Base-by-base conservation (phyloP, 2,888 invertebrate species). In the Xestia c-nigrum region DNA sequence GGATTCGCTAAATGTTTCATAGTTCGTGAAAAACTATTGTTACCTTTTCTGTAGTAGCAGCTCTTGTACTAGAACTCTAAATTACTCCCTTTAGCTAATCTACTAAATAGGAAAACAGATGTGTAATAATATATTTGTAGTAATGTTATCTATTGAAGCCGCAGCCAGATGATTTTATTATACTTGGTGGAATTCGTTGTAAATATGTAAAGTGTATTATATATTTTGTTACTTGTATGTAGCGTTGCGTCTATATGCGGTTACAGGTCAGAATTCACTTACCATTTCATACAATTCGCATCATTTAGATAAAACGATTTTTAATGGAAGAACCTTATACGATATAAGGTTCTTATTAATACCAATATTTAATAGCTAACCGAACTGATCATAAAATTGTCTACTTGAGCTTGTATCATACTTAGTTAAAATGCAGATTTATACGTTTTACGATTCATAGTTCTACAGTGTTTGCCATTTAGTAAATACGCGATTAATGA, bases 121-220 rank as follows among this genome's bases (percentile, higher is more conserved):
- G 46, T 76, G 59, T 59, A 16, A 31, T 73, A 75, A 67, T 72
- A 66, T 74, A 72, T 74, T 77, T 69, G 74, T 81, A 66, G 70
- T n/a, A 52, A 31, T 68, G 31, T 59, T 67, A 75, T 68, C 38
- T 81, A 82, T 76, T 72, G 10, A 71, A 79, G 74, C 73, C 57
- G 65, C 67, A 79, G 73, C 81, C 75, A 81, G 84, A 80, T 81
- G 73, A 67, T 76, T 78, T 66, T 65, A 76, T 74, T 77, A 31
- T 31, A 72, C 63, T 75, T 78, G 82, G 86, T 89, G 88, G 87
- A 84, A 88, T 85, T 87, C 81, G 76, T 80, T 90, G 88, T 89
- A 89, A 87, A 90, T 89, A 89, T 87, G 85, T 89, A 81, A 84
- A 88, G 82, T 87, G 83, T 87, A 69, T 40, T 78, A 82, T 80